phyloP scores from a whole-genome alignment of 2,888 invertebrate species.

The Sarcophaga variegata region DNA sequence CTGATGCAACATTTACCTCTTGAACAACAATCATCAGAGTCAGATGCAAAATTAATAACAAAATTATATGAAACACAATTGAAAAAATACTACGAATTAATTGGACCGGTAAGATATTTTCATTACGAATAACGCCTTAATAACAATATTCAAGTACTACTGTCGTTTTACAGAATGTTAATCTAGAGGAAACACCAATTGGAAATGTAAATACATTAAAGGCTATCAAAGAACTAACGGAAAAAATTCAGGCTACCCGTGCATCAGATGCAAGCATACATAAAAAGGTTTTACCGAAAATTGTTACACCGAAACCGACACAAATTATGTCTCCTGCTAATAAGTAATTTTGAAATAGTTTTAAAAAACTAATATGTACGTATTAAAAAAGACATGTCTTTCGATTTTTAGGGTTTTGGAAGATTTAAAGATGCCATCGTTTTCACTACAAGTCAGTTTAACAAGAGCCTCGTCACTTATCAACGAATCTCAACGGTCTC shows the following conservation, averaged over 20 bases:
- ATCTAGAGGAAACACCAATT: conserved; percentile 79
- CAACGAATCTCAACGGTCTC: conserved; percentile 77
- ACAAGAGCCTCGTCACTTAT: conserved; percentile 78
- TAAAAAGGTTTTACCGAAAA: conserved; percentile 74
- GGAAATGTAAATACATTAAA: conserved; percentile 78
- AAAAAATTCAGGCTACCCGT: conserved; percentile 77
- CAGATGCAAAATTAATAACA: conserved; percentile 87
- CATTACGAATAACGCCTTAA: not conserved
- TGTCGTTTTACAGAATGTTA: conserved; percentile 68
- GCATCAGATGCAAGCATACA: conserved; percentile 76
- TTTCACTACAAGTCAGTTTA: conserved; percentile 80
- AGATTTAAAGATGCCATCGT: conserved; percentile 79
- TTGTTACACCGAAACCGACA: conserved; percentile 74
- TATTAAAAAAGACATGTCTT: not conserved
- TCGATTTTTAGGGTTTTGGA: conserved; percentile 76
- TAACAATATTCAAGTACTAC: not conserved
- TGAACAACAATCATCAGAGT: conserved; percentile 83
- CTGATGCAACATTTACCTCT: conserved; percentile 82
- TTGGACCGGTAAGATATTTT: conserved; percentile 72
- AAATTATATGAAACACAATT: conserved; percentile 91
- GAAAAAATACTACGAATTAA: conserved; percentile 91
- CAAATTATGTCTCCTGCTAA: conserved; percentile 81
- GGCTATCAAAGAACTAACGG: conserved; percentile 79
- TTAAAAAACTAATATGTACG: not conserved
- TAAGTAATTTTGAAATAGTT: conserved; percentile 72